Percentiles rank a stretch among this genome's conserved stretches.
These are phyloP conservation scores for Panorpa germanica DNA, from an alignment of 2,888 invertebrate species.

Conservation along the genomic window DNA sequence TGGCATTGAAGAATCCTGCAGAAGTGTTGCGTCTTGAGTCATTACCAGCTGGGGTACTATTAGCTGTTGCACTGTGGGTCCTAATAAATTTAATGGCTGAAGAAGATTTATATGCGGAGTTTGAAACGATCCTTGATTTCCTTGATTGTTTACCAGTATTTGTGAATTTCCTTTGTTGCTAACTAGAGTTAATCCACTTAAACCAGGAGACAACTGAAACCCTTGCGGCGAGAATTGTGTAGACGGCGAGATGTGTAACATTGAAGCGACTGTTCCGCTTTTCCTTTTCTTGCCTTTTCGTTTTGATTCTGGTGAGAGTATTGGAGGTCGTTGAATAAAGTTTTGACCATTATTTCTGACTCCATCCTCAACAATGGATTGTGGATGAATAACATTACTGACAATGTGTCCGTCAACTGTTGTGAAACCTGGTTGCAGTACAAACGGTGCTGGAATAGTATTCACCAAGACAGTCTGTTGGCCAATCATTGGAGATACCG, in stretches of 20 bases:
- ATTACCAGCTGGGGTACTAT: conserved; percentile 74
- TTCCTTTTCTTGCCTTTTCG: conserved; percentile 57
- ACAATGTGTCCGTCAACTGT: conserved; percentile 52
- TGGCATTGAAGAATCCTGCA: conserved; percentile 49
- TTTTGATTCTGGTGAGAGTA: conserved; percentile 54
- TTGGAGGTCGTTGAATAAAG: conserved; percentile 18
- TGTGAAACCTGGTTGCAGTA: conserved; percentile 61
- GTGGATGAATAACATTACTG: conserved; percentile 35
- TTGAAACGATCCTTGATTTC: conserved; percentile 19
- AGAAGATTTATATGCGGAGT: conserved; percentile 48
- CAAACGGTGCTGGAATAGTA: conserved; percentile 55
- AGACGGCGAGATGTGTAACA: conserved; percentile 36
- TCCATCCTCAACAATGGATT: conserved; percentile 20
- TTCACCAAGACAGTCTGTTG: conserved; percentile 67
- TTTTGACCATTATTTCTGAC: conserved; percentile 12
- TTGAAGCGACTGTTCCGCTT: conserved; percentile 47
- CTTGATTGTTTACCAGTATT: conserved; percentile 27
- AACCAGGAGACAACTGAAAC: conserved; percentile 54
- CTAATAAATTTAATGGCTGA: conserved; percentile 67
- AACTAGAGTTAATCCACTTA: conserved; percentile 50
- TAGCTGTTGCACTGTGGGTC: conserved; percentile 61
- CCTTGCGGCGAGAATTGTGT: conserved; percentile 38
- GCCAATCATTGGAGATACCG: conserved; percentile 31
- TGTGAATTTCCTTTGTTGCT: conserved; percentile 27
- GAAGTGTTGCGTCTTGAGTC: conserved; percentile 54